Conservation (phyloP, 2,888 invertebrate genomes). For the Troilus luridus region DNA sequence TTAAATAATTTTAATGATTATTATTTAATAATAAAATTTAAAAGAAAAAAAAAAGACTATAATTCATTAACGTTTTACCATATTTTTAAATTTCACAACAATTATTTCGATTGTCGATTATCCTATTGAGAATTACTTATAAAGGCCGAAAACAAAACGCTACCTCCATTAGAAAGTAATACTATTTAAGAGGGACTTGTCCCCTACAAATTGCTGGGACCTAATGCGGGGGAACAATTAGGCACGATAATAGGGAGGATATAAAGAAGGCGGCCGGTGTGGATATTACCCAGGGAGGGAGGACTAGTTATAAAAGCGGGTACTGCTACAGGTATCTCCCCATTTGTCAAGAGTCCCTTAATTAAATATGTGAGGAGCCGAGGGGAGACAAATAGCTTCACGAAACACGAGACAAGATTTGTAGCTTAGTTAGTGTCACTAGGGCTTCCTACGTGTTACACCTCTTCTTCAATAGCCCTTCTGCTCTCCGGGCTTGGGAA, state of each 20-base stretch:
- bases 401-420: slow-evolving; percentile 39
- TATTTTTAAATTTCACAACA: no score
- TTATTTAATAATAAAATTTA: no score
- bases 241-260: background rate
- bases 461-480: slow-evolving; percentile 5
- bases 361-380: slow-evolving; percentile 33
- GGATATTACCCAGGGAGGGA: background rate
- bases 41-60: no score
- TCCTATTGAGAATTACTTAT: no score
- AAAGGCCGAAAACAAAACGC: background rate
- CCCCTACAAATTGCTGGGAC: background rate
- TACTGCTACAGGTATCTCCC: background rate
- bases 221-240: background rate
- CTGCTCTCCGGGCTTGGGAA: background rate
- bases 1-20: no score
- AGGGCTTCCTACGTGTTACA: background rate
- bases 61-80: no score
- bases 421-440: slow-evolving; percentile 39
- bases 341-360: slow-evolving; percentile 11
- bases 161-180: background rate
- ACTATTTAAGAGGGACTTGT: background rate
- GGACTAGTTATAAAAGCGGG: background rate
- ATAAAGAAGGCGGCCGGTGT: background rate
- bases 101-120: no score
- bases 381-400: slow-evolving; percentile 13